A percentile compares a stretch with the other conserved stretches of the same genome.
phyloP scores from a whole-genome alignment of 1,140 invertebrate species.

The Aphis gossypii region DNA sequence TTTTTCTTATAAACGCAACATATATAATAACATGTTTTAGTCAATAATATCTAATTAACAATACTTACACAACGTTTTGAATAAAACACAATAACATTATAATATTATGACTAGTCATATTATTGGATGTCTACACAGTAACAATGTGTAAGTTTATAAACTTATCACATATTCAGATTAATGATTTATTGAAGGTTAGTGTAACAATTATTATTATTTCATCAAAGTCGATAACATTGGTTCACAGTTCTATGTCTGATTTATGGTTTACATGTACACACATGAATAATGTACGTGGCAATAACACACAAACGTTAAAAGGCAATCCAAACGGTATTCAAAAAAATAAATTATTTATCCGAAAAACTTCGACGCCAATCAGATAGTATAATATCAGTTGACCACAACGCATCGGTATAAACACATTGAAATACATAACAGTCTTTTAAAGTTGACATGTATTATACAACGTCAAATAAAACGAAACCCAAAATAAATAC shows the following conservation, averaged over 20 bases:
- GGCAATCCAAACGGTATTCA: not conserved
- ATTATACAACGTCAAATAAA: not conserved
- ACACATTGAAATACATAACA: not conserved
- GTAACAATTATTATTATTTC: conserved; percentile 49
- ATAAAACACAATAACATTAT: not conserved
- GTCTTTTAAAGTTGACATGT: not conserved
- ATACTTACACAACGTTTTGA: not conserved
- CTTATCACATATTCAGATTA: conserved; percentile 31
- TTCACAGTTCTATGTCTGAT: conserved; percentile 50
- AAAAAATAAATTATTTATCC: not conserved
- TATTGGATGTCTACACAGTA: not conserved
- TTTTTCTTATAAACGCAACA: not conserved
- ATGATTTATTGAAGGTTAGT: conserved; percentile 50
- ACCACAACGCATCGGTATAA: not conserved
- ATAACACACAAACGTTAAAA: not conserved
- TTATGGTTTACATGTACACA: not conserved
- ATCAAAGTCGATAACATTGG: conserved; percentile 51
- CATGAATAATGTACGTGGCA: not conserved
- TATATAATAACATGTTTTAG: not conserved
- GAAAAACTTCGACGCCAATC: too few relatives aligned
- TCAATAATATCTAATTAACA: not conserved
- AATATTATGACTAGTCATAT: not conserved
- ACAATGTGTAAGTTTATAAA: conserved; percentile 24
- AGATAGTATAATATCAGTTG: not conserved
- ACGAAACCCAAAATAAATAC: not conserved